phyloP scores from a whole-genome alignment of 2,888 invertebrate genomes.

The Diaprepes abbreviatus region DNA sequence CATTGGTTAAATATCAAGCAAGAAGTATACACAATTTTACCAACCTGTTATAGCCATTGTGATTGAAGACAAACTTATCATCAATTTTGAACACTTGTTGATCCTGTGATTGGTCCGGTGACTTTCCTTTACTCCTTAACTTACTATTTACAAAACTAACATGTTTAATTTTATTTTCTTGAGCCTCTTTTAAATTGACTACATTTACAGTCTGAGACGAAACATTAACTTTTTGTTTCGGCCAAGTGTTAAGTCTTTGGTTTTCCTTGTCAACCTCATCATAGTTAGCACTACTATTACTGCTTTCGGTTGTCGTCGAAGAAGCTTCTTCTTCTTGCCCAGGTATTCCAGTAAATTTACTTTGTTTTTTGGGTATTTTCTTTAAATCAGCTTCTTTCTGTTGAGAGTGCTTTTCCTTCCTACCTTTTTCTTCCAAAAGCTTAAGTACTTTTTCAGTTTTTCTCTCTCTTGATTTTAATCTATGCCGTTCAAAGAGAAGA shows the following conservation, averaged over 20 bases:
- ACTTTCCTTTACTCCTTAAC: constrained; percentile 43
- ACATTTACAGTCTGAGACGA: constrained; percentile 47
- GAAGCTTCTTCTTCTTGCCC: constrained; percentile 77
- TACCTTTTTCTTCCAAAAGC: constrained; percentile 49
- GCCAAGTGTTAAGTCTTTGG: constrained; percentile 54
- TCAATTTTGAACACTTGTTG: constrained; percentile 13
- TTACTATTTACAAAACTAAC: constrained; percentile 50
- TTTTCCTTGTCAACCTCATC: constrained; percentile 58
- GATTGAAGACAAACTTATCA: constrained; percentile 13
- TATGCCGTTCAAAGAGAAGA: constrained; percentile 50
- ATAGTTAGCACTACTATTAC: constrained; percentile 66
- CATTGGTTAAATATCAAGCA: too few relatives aligned
- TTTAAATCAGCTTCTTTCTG: constrained; percentile 61
- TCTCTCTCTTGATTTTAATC: constrained; percentile 48
- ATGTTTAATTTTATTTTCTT: constrained; percentile 41
- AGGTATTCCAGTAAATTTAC: constrained; percentile 55
- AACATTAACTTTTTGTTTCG: constrained; percentile 41
- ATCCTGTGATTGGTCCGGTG: constrained; percentile 36
- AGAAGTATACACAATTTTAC: constrained; percentile 13
- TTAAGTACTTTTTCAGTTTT: constrained; percentile 48
- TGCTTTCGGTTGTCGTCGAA: constrained; percentile 80
- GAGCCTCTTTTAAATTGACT: constrained; percentile 40
- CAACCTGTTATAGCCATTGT: constrained; percentile 13
- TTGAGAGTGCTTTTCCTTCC: constrained; percentile 59
- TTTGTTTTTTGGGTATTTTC: constrained; percentile 51